A percentile compares a stretch with the other conserved stretches of the same genome.
Conservation (phyloP, 2,888 invertebrate species). For the Phragmatobia fuliginosa region DNA sequence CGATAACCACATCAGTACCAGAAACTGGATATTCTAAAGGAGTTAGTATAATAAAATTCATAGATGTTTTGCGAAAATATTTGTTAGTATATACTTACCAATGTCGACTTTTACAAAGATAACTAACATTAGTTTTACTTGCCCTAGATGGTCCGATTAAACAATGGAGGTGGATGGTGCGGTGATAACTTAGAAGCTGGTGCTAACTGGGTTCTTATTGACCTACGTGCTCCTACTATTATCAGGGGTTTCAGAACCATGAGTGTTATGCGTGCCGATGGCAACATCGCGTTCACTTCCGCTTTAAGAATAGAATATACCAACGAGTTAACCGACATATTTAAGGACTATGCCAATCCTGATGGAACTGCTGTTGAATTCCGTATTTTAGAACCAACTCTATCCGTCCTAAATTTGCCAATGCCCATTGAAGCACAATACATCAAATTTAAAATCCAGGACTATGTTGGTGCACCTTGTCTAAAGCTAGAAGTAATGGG, state of each 20-base stretch:
- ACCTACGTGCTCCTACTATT: slow-evolving; percentile 95
- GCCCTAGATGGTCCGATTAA: slow-evolving; percentile 92
- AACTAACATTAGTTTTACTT: slow-evolving; percentile 24
- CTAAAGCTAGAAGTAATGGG: slow-evolving; percentile 97
- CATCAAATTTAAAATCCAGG: slow-evolving; percentile 94
- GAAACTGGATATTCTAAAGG: slow-evolving; percentile 94
- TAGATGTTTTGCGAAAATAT: slow-evolving; percentile 6
- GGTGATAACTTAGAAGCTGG: slow-evolving; percentile 95
- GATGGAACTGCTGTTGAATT: slow-evolving; percentile 97
- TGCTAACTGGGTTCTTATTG: slow-evolving; percentile 95
- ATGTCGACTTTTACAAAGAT: neutral
- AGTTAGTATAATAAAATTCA: slow-evolving; percentile 79
- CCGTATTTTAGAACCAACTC: slow-evolving; percentile 94
- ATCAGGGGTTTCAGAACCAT: slow-evolving; percentile 96
- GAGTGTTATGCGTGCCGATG: slow-evolving; percentile 93
- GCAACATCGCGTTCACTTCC: slow-evolving; percentile 95
- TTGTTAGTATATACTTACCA: neutral
- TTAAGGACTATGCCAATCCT: slow-evolving; percentile 96
- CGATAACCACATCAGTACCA: slow-evolving; percentile 93
- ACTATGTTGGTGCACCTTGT: slow-evolving; percentile 95
- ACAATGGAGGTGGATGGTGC: slow-evolving; percentile 95
- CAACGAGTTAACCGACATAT: slow-evolving; percentile 95
- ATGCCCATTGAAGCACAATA: slow-evolving; percentile 96
- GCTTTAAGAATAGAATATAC: slow-evolving; percentile 96
- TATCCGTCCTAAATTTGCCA: slow-evolving; percentile 96